A percentile compares a stretch with the other conserved stretches of the same genome.
These are phyloP conservation scores for Dendrophyllia cribrosa DNA, from an alignment of 64 coral and sea anemone genomes.

Conservation along the genomic window DNA sequence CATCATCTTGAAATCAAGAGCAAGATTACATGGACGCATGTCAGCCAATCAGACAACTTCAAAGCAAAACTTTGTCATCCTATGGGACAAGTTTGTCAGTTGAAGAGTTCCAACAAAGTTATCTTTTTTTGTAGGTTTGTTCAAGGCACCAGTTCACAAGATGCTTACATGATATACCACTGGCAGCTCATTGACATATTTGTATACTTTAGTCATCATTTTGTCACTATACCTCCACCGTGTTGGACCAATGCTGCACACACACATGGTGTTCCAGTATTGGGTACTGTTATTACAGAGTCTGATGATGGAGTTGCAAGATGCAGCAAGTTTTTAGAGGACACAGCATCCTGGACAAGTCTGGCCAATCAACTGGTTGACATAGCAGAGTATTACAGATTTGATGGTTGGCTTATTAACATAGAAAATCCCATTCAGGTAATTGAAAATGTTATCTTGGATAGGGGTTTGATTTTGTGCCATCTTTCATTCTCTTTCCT, in stretches of 20 bases:
- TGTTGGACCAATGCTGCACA: constrained; percentile 99
- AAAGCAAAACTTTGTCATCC: no score
- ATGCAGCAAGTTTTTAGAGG: constrained; percentile 79
- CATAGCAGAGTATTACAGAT: constrained; percentile 97
- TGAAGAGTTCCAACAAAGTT: no score
- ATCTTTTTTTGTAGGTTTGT: constrained; percentile 79
- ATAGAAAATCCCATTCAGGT: constrained; percentile 99
- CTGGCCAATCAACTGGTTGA: constrained; percentile 86
- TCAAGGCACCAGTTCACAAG: constrained; percentile 75
- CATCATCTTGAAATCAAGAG: no score
- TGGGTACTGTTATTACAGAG: constrained; percentile 97
- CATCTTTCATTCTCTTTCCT: neutral
- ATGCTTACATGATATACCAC: constrained; percentile 92
- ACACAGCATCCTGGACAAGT: constrained; percentile 47
- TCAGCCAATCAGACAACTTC: no score
- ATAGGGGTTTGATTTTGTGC: neutral
- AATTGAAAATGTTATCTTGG: neutral
- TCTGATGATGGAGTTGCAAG: constrained; percentile 78
- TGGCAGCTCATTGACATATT: constrained; percentile 97
- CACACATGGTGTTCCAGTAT: constrained; percentile 88
- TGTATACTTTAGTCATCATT: constrained; percentile 99
- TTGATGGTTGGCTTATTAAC: constrained; percentile 98
- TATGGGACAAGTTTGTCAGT: no score
- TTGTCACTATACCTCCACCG: constrained; percentile 95
- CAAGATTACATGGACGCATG: no score